Evolutionary conservation across 1,140 invertebrate genomes (phyloP), one percentile per base, ranked within the genome.

Genomic region (Drosophila chauvacae): DNA sequence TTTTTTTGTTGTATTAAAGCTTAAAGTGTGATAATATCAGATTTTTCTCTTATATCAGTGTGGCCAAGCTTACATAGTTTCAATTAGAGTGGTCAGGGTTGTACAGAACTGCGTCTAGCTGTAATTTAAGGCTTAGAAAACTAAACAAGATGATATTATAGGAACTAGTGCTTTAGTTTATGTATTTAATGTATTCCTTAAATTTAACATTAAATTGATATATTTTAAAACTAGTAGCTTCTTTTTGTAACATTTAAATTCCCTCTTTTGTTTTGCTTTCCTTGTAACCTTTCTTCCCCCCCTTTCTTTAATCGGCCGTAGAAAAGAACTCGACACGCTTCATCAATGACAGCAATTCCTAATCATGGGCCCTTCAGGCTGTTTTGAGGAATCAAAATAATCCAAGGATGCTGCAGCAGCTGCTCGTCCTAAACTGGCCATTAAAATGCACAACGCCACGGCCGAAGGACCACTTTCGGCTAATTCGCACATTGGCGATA

Each of bases 381-480:
- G 23, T 47, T 47, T 48, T 48, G n/a, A 20, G 33, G 30, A 28
- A 45, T 45, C 60, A 28, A 5, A 50, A 13, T 60, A 55, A 63
- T 41, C 68, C 48, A 30, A 28, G 37, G 64, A 35, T 58, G 39
- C 20, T 64, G 58, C 45, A 66, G 63, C 71, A 55, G 68, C 45
- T 72, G 58, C 33, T 75, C 9, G 16, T 20, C 59, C 73, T 80
- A 90, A 86, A 81, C 69, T 68, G 77, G 69, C 73, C 81, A 88
- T 88, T 88, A 78, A 83, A 90, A 88, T 88, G 84, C 84, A 84
- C 72, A 65, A 59, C 84, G 60, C 64, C 65, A 51, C 9, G 41
- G 64, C 47, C 69, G 53, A 47, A 64, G 35, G 69, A 79, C 62
- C 70, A 82, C 68, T 87, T 87, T 56, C 50, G 72, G 80, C 63